phyloP scores from a whole-genome alignment of 2,113 vertebrate genomes.

The Entelurus aequoreus region DNA sequence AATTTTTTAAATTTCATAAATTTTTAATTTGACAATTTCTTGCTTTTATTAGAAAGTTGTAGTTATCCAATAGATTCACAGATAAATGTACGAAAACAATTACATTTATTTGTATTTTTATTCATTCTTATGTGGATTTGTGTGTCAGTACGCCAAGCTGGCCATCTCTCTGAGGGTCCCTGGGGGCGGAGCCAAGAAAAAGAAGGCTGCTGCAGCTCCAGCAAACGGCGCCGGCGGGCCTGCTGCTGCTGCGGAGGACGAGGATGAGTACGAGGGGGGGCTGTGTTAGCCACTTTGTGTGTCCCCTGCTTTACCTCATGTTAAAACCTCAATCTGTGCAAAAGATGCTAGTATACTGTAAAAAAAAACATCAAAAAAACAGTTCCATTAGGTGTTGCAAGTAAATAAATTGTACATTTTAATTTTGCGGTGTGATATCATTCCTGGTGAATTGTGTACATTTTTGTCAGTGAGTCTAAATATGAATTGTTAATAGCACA shows the following conservation, averaged over 20 bases:
- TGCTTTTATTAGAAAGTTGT: too few relatives aligned
- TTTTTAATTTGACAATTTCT: too few relatives aligned
- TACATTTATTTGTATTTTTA: too few relatives aligned
- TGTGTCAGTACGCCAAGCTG: conserved; percentile 89
- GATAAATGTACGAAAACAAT: too few relatives aligned
- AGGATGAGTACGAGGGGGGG: conserved; percentile 93
- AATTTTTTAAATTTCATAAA: too few relatives aligned
- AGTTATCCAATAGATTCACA: too few relatives aligned
- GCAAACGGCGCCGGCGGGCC: conserved; percentile 72
- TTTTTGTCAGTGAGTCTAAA: conserved; percentile 32
- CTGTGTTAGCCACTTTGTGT: conserved; percentile 77
- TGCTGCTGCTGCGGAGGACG: conserved; percentile 71
- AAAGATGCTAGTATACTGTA: neutral
- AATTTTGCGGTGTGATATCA: conserved; percentile 30
- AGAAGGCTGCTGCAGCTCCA: conserved; percentile 78
- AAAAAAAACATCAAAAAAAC: neutral
- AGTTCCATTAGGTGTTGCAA: conserved; percentile 14
- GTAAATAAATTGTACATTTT: conserved; percentile 19
- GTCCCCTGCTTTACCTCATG: conserved; percentile 15
- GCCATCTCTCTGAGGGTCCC: conserved; percentile 88
- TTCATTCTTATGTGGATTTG: neutral
- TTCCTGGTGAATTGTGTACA: conserved; percentile 50
- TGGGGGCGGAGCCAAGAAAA: conserved; percentile 89
- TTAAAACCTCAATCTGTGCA: conserved; percentile 3
- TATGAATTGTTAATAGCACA: neutral